These are phyloP conservation scores for Merops nubicus DNA, from an alignment of 2,113 vertebrate genomes.

Conservation along the genomic window DNA sequence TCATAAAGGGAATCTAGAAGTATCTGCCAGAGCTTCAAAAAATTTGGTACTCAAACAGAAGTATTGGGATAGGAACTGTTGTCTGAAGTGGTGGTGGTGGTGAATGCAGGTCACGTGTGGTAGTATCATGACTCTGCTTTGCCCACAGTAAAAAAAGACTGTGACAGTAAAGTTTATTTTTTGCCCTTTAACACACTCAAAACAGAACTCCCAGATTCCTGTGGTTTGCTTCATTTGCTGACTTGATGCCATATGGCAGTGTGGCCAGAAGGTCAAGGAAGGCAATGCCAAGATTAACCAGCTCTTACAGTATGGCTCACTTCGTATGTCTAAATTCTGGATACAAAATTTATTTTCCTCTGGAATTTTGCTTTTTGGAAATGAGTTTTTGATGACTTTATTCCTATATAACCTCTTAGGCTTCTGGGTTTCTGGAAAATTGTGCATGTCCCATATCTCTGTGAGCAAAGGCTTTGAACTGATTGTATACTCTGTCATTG, in stretches of 20 bases:
- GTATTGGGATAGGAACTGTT: not conserved
- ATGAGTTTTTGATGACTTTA: not conserved
- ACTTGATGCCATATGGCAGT: not conserved
- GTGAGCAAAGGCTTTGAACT: not conserved
- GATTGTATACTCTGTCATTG: not conserved
- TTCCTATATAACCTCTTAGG: not conserved
- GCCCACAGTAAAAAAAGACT: not conserved
- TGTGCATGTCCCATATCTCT: rapidly evolving
- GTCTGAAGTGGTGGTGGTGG: not conserved
- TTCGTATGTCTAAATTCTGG: not conserved
- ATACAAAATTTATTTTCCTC: not conserved
- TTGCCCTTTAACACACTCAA: not conserved
- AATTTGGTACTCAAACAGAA: not conserved
- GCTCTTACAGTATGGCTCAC: not conserved
- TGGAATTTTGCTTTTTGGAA: not conserved
- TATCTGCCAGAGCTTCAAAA: not conserved
- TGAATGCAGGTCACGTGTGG: not conserved
- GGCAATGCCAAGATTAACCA: not conserved
- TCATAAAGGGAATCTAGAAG: not conserved
- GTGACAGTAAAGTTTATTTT: not conserved
- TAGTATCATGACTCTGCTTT: not conserved
- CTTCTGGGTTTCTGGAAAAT: not conserved
- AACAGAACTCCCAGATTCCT: not conserved
- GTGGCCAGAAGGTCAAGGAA: not conserved
- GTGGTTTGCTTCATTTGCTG: not conserved